Base-by-base conservation (phyloP, 1,140 invertebrate genomes). In the Phthorimaea operculella region DNA sequence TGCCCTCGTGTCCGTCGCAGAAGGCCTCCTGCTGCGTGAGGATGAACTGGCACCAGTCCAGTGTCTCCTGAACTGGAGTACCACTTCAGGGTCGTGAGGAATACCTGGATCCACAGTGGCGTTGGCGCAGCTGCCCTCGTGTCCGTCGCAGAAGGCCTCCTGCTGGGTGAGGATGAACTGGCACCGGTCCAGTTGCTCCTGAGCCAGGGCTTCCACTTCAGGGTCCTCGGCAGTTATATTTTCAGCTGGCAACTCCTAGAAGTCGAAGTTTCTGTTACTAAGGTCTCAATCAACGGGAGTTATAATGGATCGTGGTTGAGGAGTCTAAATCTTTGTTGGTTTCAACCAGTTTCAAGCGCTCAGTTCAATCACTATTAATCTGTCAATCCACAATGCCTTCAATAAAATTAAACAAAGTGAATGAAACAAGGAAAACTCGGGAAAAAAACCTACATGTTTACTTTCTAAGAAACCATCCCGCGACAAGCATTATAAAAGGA, bases 171-270 rank as follows among this genome's bases (percentile, higher is more conserved):
- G 52, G 21, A 76, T 83, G 70, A 75, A 74, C 59, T 83, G 71
- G 47, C 80, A 85, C 6, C 61, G 64, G 11, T 75, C 70, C 14
- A 81, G 28, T 21, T 72, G 73, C 33, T 81, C 71, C 50, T 76
- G 65, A 9, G 76, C 74, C 11, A 62, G 21, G 39, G 59, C 69
- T 61, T 88, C 87, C 54, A 77, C 74, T 55, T 59, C 83, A 63
- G 66, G 84, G 63, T 68, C 89, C 54, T 64, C 76, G 59, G 50
- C 85, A 59, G 77, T 87, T 21, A 86, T 81, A 57, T 90, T 86
- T 56, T 89, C 90, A 3, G 64, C 63, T 8, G 79, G 64, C 18
- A 85, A 71, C 17, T 83, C 80, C 56, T 89, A 81, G 47, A 72
- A 82, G 33, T 14, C 16, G 14, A 8, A 4, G 4, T 15, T 47